Evolutionary conservation across 1,140 invertebrate species (phyloP), one percentile per base, ranked within the genome.

Genomic region (Meloidogyne floridensis): DNA sequence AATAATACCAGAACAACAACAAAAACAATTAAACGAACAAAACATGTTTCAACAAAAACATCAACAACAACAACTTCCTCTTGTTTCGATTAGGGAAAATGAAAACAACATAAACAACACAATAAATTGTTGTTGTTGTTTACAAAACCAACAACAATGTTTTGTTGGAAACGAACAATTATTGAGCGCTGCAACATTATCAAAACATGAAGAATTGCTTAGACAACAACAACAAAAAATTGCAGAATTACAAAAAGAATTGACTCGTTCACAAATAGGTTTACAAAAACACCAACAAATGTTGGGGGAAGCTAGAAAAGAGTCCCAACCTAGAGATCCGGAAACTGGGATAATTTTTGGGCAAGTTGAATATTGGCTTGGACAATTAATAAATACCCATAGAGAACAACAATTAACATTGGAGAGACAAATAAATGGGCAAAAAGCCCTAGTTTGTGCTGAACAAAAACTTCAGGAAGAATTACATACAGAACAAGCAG

Each of bases 191-290:
- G 70, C 59, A 51, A 87, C 86, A 18, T 72, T 86, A 54, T 85
- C 87, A 42, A 86, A 80, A 53, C 86, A 87, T 73, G 86, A 86
- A 80, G 86, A 86, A 69, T 84, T 86, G 59, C 85, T 96, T 51
- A 93, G 93, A 75, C 93, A 95, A 85, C 95, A 96, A 88, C 93
- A 95, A 84, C 93, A 94, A 72, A 93, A 94, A 87, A 97, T 97
- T 72, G 93, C 95, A 86, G 94, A 96, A 84, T 91, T 97, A 54
- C 94, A 96, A 88, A 91, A 94, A 5, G 94, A 96, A 84, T 88
- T 97, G 56, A 88, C 91, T 56, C 87, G 86, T 71, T 91, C 89
- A 32, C 90, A 90, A 51, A 80, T 70, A 86, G 65, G 81, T 87
- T 72, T 90, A 13, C 80, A 87, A 20, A 75, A 89, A 42, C 85